Conservation (phyloP, 2,797 vertebrate genomes). For the Mycteria americana region DNA sequence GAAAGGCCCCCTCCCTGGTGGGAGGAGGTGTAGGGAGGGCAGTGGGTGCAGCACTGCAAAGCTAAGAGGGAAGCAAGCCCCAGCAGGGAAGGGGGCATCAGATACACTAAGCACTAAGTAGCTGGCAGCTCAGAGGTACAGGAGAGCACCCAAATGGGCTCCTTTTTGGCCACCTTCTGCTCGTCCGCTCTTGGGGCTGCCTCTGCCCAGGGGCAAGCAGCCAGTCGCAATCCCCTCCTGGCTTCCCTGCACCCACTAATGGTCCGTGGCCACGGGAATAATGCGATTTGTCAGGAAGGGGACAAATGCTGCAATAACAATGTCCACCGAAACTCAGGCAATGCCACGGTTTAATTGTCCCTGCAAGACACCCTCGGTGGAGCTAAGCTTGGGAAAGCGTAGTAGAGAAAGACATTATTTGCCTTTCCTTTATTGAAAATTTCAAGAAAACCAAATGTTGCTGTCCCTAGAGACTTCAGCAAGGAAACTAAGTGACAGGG, state of each 20-base stretch:
- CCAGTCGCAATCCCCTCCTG: slow-evolving; percentile 17
- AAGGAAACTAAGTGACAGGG: slow-evolving; percentile 72
- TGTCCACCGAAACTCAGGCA: slow-evolving; percentile 26
- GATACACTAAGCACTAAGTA: slow-evolving; percentile 12
- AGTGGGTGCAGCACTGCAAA: neutral
- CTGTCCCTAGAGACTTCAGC: slow-evolving; percentile 47
- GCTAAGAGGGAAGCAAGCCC: slow-evolving; percentile 31
- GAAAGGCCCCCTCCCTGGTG: neutral
- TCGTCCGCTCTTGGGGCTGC: neutral
- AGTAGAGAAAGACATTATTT: slow-evolving; percentile 64
- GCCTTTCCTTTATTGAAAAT: slow-evolving; percentile 74
- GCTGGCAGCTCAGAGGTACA: slow-evolving; percentile 35
- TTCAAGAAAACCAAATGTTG: slow-evolving; percentile 70
- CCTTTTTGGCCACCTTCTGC: neutral
- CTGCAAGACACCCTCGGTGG: slow-evolving; percentile 52
- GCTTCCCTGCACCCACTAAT: slow-evolving; percentile 65
- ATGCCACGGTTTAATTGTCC: slow-evolving; percentile 47
- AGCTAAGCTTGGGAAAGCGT: slow-evolving; percentile 25
- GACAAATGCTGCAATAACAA: slow-evolving; percentile 76
- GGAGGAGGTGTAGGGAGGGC: neutral
- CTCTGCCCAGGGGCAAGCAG: slow-evolving; percentile 26
- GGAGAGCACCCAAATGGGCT: neutral
- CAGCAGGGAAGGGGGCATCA: slow-evolving; percentile 20
- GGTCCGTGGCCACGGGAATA: slow-evolving; percentile 53
- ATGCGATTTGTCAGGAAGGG: slow-evolving; percentile 74